These are phyloP conservation scores for Zaprionus obscuricornis DNA, from an alignment of 2,888 invertebrate genomes.

Conservation along the genomic window DNA sequence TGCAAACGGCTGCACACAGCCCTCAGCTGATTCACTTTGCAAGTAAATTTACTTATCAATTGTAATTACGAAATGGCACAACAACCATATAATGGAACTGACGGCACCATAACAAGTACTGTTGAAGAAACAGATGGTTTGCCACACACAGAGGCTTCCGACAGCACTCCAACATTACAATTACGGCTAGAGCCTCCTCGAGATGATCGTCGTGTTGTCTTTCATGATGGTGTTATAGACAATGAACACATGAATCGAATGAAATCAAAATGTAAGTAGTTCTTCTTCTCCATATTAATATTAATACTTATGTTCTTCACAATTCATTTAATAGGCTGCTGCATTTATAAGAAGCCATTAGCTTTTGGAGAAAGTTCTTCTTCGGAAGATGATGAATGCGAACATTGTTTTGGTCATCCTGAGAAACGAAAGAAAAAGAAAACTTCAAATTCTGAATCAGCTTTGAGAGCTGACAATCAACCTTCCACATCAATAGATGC, in stretches of 20 bases:
- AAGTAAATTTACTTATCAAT: constrained; percentile 34
- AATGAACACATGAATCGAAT: constrained; percentile 97
- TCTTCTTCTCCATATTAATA: not conserved
- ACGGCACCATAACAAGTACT: constrained; percentile 36
- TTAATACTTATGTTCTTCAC: constrained; percentile 22
- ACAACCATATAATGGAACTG: constrained; percentile 7
- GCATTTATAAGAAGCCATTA: constrained; percentile 95
- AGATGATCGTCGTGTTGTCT: constrained; percentile 91
- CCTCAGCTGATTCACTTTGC: constrained; percentile 10
- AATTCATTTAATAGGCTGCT: too few species aligned
- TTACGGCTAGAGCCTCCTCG: constrained; percentile 89
- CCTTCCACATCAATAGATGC: constrained; percentile 56
- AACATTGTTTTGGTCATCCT: constrained; percentile 93
- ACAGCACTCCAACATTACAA: constrained; percentile 51
- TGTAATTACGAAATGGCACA: constrained; percentile 53
- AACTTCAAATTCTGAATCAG: constrained; percentile 17
- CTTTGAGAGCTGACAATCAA: constrained; percentile 23
- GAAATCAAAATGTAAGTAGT: constrained; percentile 96
- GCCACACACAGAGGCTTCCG: not conserved
- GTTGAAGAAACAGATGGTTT: constrained; percentile 42
- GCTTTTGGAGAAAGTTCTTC: constrained; percentile 95
- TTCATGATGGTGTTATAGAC: constrained; percentile 95
- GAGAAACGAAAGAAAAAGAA: constrained; percentile 85
- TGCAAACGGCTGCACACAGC: not conserved
- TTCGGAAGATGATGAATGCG: constrained; percentile 92